Base-by-base conservation (phyloP, 1,140 invertebrate species). In the Papilio glaucus region DNA sequence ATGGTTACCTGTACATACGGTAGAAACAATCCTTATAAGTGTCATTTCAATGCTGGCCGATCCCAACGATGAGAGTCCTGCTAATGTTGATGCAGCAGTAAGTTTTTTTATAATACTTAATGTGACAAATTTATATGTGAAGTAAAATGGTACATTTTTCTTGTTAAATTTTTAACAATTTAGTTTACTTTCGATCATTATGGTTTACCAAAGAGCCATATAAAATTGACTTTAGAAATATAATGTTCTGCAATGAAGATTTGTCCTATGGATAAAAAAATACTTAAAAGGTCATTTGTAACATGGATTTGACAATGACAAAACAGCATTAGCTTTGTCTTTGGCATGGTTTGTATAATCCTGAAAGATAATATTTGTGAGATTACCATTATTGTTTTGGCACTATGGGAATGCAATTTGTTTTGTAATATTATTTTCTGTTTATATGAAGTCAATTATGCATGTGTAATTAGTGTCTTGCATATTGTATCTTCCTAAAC, bases 11-110 rank as follows among this genome's bases (percentile, higher is more conserved):
- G 98, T 99, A 75, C 99, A 99, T 93, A 99, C 99, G 83, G 99
- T 99, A 84, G 99, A 99, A 95, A 99, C 99, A 78, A 99, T 99
- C 92, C 95, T 99, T 86, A 98, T 99, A 94, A 98, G 97, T 94
- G 98, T 99, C 85, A 99, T 99, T 94, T 99, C 98, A 88, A 99
- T 99, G 99, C 94, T 99, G 86, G 98, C 99, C 82, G 99, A 99
- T 95, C 99, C 99, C 71, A 99, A 99, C 94, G 99, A 99, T 94
- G 99, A 99, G 95, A 99, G 98, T 94, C 99, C 99, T 84, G 99
- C 99, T 84, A 99, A 99, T 96, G 98, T 99, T 80, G 99, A 99
- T 96, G 99, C 99, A 87, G 99, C 99, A 84, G 98, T 99, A 95
- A 96, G 97, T 96, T 57, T 24, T 60, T 57, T 67, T 62, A 6